Evolutionary conservation across 2,888 invertebrate species (phyloP).

Genomic region (Thecophora atra): DNA sequence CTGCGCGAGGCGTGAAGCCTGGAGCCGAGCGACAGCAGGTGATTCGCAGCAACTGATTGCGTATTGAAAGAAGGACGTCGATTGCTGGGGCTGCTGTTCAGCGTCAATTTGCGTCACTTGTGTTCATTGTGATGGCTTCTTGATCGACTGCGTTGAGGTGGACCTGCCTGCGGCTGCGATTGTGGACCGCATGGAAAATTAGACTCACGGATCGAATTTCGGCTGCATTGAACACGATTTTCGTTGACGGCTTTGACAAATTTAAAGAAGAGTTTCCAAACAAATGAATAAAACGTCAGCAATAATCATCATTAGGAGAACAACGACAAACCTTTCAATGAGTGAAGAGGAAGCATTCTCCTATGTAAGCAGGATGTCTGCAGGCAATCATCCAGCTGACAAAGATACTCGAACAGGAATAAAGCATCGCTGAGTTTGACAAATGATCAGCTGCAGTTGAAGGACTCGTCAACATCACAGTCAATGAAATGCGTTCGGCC

Average conservation of each 20-base stretch:
- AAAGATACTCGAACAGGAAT: not conserved
- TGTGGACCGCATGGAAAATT: too few relatives aligned
- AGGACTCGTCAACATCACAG: not conserved
- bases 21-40: not conserved
- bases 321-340: too few relatives aligned
- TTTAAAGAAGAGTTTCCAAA: too few relatives aligned
- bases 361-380: too few relatives aligned
- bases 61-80: not conserved
- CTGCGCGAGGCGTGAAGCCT: not conserved
- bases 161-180: too few relatives aligned
- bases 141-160: not conserved
- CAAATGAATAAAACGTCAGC: too few relatives aligned
- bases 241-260: too few relatives aligned
- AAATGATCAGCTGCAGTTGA: not conserved
- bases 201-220: too few relatives aligned
- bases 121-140: not conserved
- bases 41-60: not conserved
- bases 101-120: not conserved
- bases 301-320: too few relatives aligned
- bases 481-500: not conserved
- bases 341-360: too few relatives aligned
- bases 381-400: not conserved
- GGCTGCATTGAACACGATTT: too few relatives aligned
- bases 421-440: not conserved
- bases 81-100: not conserved